These are phyloP conservation scores for Pseudococcus jackbeardsleyi DNA, from an alignment of 2,888 invertebrate genomes.

Conservation along the genomic window DNA sequence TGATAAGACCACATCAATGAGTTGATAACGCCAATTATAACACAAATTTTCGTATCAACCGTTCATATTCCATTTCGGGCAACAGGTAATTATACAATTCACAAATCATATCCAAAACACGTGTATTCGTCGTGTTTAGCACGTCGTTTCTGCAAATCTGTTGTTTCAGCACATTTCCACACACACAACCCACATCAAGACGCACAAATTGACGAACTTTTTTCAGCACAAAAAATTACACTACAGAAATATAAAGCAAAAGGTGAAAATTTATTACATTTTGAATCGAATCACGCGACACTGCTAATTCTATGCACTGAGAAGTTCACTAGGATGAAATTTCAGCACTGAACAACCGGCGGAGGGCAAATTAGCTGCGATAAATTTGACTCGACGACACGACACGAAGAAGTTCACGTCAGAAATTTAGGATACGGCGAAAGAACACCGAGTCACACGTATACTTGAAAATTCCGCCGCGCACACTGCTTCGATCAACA, in stretches of 20 bases:
- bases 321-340: background rate
- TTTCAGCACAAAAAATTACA: background rate
- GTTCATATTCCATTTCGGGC: background rate
- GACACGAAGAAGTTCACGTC: background rate
- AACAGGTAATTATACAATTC: too few relatives aligned
- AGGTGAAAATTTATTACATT: background rate
- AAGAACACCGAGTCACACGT: background rate
- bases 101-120: background rate
- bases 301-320: background rate
- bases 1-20: background rate
- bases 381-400: background rate
- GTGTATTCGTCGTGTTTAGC: background rate
- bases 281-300: background rate
- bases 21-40: background rate
- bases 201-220: background rate
- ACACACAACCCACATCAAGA: background rate
- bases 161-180: background rate
- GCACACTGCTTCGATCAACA: slow-evolving; percentile 18
- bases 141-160: too few relatives aligned
- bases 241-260: background rate
- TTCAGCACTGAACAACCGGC: background rate
- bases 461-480: background rate
- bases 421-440: slow-evolving; percentile 8
- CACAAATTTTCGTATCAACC: background rate
- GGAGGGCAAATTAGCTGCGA: background rate